Evolutionary conservation across 1,140 invertebrate species (phyloP), one percentile per base, ranked within the genome.

Genomic region (Popillia japonica): DNA sequence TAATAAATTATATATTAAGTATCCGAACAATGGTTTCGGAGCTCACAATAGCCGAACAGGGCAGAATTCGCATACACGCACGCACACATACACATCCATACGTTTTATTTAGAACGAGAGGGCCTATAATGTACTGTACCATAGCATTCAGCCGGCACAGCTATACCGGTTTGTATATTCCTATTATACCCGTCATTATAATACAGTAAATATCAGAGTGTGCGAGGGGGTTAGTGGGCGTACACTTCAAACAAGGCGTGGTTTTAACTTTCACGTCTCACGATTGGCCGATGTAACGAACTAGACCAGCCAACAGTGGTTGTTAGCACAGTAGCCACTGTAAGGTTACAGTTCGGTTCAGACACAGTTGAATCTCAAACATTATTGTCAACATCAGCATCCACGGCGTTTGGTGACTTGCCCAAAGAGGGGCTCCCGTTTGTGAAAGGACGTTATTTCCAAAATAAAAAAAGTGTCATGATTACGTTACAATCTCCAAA

Each of bases 101-200:
- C 40, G 41, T 74, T 68, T 10, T 34, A 68, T 68, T 68, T 68
- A 34, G 27, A 68, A 68, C 20, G 61, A 34, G 61, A 68, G 61
- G 22, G 20, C 61, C 61, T 14, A 68, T 68, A 68, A 23, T 68
- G 20, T 68, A 68, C 20, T 42, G 41, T 74, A 17, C 77, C 42
- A 34, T 73, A 14, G 64, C 82, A 76, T 72, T 83, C 83, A 82
- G 61, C 61, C n/a, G 61, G 61, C 61, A 55, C 14, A 55, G 48
- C 48, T 82, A 80, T 81, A 84, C 80, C 82, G 77, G 82, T 82
- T 82, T 84, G 84, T 85, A 83, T 85, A 85, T 85, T 85, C 83
- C 83, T 85, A 85, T 85, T 85, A 82, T 83, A 77, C 81, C 77
- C 59, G 79, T 81, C 81, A 84, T 84, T 83, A 83, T 84, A 83